Percentiles rank a stretch among this genome's conserved stretches.
These are phyloP conservation scores for Phalera bucephala DNA, from an alignment of 2,888 invertebrate genomes.

Conservation along the genomic window DNA sequence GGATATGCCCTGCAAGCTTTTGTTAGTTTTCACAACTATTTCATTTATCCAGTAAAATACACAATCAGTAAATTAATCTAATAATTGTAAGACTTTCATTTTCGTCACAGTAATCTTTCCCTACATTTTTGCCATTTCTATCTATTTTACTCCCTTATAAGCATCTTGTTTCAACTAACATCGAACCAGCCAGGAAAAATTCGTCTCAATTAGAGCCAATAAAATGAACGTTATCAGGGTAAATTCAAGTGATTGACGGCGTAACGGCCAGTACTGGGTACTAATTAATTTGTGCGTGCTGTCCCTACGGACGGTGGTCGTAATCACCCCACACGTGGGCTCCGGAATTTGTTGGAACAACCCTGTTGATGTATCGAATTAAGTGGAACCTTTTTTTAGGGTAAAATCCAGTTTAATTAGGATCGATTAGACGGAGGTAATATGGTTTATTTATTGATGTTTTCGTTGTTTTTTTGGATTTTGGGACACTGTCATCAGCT, in stretches of 20 bases:
- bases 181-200: conserved; percentile 29
- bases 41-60: too few relatives aligned
- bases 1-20: too few relatives aligned
- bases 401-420: background rate
- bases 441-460: background rate
- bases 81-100: too few relatives aligned
- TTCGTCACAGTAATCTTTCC: too few relatives aligned
- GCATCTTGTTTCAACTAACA: too few relatives aligned
- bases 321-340: background rate
- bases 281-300: conserved; percentile 1
- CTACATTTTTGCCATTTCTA: too few relatives aligned
- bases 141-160: too few relatives aligned
- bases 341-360: background rate
- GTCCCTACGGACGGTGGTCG: conserved; percentile 2
- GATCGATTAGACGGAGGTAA: background rate
- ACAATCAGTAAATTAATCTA: too few relatives aligned
- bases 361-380: conserved; percentile 2
- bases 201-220: conserved; percentile 14
- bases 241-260: background rate
- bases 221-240: conserved; percentile 2
- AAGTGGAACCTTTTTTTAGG: background rate
- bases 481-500: too few relatives aligned
- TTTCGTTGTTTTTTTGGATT: background rate
- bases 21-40: too few relatives aligned
- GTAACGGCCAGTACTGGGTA: background rate